Base-by-base conservation (phyloP, 1,140 invertebrate genomes). In the Drosophila prosaltans region DNA sequence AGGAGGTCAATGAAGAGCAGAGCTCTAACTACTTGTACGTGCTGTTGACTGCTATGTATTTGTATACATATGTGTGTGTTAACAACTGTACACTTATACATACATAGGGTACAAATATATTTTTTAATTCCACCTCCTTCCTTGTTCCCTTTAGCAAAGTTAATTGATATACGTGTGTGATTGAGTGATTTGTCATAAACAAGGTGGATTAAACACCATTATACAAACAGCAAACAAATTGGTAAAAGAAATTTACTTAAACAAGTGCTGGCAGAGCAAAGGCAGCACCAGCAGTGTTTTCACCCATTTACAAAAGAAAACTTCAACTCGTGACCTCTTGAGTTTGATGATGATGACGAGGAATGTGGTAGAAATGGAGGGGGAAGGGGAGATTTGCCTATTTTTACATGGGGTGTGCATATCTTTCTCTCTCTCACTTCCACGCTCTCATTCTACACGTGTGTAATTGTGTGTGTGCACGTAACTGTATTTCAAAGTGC, bases 261-360 rank as follows among this genome's bases (percentile, higher is more conserved):
- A 30, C 65, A 54, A 51, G 45, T 51, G 45, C 21, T 26, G 45
- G 21, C 45, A 26, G 45, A 51, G 60, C 82, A 85, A 79, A 68
- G 82, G 79, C 82, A 82, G 54, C 59, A 16, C 36, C 39, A 24
- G 58, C 60, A 66, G 26, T 60, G 45, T 71, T 65, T 32, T 65
- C 54, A 69, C 71, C 57, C 60, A 73, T 71, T 64, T 58, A 68
- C 68, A 48, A 48, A 74, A 78, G 72, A 70, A 71, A 79, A 89
- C 78, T 88, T 88, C 85, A 89, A 84, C 84, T 89, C 84, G 84
- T 88, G 84, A 88, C 84, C 80, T 88, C 84, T 84, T 78, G 68
- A 48, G 57, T 59, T 51, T 51, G 45, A 61, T 30, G 41, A 36
- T 40, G 69, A 43, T 67, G 69, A 51, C 32, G 26, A 8, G 43